phyloP scores from a whole-genome alignment of 2,113 vertebrate genomes.

The Zosterops hypoxanthus region DNA sequence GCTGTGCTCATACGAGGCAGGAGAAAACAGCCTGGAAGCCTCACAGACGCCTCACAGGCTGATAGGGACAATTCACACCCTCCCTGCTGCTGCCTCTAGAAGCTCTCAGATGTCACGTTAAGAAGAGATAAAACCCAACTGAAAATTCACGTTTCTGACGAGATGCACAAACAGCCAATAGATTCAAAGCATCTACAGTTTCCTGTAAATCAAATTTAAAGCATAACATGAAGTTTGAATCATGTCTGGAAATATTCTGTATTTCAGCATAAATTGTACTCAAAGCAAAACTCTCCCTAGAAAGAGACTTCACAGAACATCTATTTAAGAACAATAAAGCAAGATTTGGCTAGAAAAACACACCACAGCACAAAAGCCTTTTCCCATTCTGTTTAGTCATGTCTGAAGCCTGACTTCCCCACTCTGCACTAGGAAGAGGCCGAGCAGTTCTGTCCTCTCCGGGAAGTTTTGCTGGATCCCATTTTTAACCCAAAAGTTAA shows the following conservation, averaged over 20 bases:
- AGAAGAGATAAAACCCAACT: neutral
- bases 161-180: neutral
- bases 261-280: rapidly evolving
- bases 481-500: neutral
- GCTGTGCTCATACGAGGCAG: rapidly evolving
- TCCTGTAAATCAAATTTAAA: neutral
- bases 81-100: neutral
- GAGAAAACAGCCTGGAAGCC: neutral
- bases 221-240: rapidly evolving
- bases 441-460: neutral
- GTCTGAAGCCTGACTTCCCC: neutral
- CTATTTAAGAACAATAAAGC: neutral
- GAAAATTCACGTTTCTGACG: neutral
- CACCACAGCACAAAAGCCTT: neutral
- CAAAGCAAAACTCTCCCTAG: neutral
- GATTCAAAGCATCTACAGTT: rapidly evolving
- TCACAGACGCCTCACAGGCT: rapidly evolving
- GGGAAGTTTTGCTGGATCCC: neutral
- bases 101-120: neutral
- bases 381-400: rapidly evolving
- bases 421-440: rapidly evolving
- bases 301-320: neutral
- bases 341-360: neutral
- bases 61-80: neutral
- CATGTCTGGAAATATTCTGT: neutral